These are phyloP conservation scores for Malthinus seriepunctatus DNA, from an alignment of 2,888 invertebrate species.

Conservation along the genomic window DNA sequence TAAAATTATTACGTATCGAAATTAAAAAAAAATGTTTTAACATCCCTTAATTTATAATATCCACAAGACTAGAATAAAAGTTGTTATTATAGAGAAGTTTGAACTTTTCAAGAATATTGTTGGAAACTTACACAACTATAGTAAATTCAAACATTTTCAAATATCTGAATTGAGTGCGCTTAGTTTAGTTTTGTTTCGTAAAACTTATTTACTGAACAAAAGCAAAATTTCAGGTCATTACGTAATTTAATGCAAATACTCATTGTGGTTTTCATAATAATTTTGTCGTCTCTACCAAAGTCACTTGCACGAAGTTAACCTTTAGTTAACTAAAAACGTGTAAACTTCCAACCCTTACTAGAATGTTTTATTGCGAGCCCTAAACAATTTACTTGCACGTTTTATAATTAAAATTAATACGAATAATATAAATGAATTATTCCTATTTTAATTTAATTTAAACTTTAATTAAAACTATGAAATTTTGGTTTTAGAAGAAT, in stretches of 20 bases:
- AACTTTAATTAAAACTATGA: no score
- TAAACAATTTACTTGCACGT: slow-evolving; percentile 11
- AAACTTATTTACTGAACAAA: slow-evolving; percentile 33
- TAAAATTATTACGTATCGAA: background rate
- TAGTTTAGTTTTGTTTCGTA: slow-evolving; percentile 24
- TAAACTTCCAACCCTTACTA: slow-evolving; percentile 1
- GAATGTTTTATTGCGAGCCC: slow-evolving; percentile 5
- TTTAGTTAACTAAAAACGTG: slow-evolving; percentile 12
- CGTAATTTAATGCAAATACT: slow-evolving; percentile 22
- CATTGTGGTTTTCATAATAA: slow-evolving; percentile 22
- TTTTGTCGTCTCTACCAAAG: slow-evolving; percentile 11
- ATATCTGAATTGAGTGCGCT: no score
- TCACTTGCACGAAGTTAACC: slow-evolving; percentile 16
- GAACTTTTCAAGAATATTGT: no score
- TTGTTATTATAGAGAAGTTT: no score
- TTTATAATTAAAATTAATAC: slow-evolving; percentile 11
- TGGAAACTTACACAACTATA: no score
- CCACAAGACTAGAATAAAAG: no score
- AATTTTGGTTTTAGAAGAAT: no score
- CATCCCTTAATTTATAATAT: no score
- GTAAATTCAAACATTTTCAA: no score
- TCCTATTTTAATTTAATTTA: slow-evolving; percentile 1
- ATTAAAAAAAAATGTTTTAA: no score
- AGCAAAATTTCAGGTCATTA: slow-evolving; percentile 32
- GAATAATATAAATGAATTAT: background rate